Conservation (phyloP, 1,140 invertebrate genomes). For the Dolichoris vasculosae region DNA sequence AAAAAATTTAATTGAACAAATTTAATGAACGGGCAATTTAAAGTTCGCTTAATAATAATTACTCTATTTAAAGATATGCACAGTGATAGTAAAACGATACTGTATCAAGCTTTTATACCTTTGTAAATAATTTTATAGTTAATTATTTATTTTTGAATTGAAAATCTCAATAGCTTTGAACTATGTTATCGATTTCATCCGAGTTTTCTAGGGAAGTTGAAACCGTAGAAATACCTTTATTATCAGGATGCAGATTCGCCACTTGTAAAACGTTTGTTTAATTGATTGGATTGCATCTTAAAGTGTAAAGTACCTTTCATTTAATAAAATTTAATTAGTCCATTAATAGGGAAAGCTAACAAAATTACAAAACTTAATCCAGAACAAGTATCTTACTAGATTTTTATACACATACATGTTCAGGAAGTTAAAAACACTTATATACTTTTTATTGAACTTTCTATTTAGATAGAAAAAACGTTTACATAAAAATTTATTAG, state of each 20-base stretch:
- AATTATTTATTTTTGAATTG: background rate
- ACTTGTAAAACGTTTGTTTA: background rate
- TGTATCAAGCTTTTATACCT: too few relatives aligned
- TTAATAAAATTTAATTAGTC: constrained; percentile 6
- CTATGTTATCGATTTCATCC: background rate
- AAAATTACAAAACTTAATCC: background rate
- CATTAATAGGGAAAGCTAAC: background rate
- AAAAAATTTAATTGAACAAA: too few relatives aligned
- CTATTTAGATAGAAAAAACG: background rate
- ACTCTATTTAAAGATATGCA: too few relatives aligned
- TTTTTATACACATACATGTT: background rate
- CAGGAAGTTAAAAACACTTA: background rate
- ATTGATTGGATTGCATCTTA: background rate
- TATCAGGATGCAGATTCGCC: background rate
- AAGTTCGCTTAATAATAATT: too few relatives aligned
- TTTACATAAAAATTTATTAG: background rate
- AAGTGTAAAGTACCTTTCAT: background rate
- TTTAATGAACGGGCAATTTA: too few relatives aligned
- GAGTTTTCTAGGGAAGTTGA: background rate
- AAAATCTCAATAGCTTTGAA: background rate
- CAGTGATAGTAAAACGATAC: too few relatives aligned
- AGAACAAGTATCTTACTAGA: background rate
- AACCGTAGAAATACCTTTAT: background rate
- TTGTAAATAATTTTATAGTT: too few relatives aligned
- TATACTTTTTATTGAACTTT: background rate